A percentile compares a stretch with the other conserved stretches of the same genome.
Evolutionary conservation across 1,140 invertebrate genomes (phyloP).

Genomic region (Argopecten irradians): DNA sequence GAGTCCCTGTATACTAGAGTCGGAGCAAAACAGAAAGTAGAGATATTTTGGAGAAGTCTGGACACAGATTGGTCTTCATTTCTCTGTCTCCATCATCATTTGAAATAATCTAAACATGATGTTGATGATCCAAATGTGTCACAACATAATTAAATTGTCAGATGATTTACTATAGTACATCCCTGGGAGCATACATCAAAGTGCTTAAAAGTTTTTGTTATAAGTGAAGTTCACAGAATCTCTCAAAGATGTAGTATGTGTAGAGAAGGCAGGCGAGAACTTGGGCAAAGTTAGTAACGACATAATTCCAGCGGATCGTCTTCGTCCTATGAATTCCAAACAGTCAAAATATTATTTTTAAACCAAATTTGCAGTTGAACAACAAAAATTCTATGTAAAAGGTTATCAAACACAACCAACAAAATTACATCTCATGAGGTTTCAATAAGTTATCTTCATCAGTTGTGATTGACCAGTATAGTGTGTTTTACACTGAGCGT

Average conservation of each 20-base stretch:
- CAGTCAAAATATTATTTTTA: too few species aligned
- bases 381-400: too few species aligned
- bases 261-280: constrained; percentile 87
- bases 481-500: too few species aligned
- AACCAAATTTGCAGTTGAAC: too few species aligned
- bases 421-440: too few species aligned
- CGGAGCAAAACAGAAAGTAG: constrained; percentile 91
- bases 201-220: constrained; percentile 86
- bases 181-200: constrained; percentile 86
- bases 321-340: constrained; percentile 82
- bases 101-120: too few species aligned
- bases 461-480: too few species aligned
- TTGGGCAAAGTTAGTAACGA: constrained; percentile 85
- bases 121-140: too few species aligned
- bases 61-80: constrained; percentile 78
- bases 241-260: constrained; percentile 86
- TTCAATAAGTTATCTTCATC: too few species aligned
- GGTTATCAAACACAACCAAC: too few species aligned
- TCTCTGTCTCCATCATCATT: constrained; percentile 54
- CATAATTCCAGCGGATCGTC: constrained; percentile 85
- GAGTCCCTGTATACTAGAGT: constrained; percentile 90
- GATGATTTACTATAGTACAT: constrained; percentile 80
- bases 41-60: constrained; percentile 86
- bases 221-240: constrained; percentile 86
- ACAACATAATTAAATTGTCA: background rate